phyloP scores from a whole-genome alignment of 2,888 invertebrate genomes.

The Phyllotreta cruciferae region DNA sequence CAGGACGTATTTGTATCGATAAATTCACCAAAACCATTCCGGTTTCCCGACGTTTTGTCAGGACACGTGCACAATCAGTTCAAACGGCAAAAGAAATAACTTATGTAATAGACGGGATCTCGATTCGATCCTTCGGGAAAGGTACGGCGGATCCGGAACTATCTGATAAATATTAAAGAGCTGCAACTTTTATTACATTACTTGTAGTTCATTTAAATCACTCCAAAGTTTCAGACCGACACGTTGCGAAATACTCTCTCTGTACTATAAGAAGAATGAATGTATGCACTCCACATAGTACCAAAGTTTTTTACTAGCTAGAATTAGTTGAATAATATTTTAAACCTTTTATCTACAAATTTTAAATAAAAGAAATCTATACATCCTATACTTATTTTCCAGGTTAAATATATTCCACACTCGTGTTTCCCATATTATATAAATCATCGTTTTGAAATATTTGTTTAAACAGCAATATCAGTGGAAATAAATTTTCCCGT shows the following conservation, averaged over 20 bases:
- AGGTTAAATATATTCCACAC: constrained; percentile 1
- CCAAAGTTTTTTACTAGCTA: no score
- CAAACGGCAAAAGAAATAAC: constrained; percentile 13
- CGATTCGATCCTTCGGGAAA: constrained; percentile 8
- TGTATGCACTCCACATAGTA: not conserved
- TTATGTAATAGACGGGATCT: constrained; percentile 9
- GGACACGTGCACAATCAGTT: constrained; percentile 13
- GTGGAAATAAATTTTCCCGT: constrained; percentile 26
- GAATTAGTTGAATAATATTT: no score
- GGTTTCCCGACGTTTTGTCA: constrained; percentile 10
- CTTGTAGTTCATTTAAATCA: constrained; percentile 16
- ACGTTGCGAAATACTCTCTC: not conserved
- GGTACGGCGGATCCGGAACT: constrained; percentile 13
- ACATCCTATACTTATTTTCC: not conserved
- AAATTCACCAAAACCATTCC: no score
- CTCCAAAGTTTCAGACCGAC: not conserved
- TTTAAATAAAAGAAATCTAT: no score
- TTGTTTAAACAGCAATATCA: constrained; percentile 27
- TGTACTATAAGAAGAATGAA: not conserved
- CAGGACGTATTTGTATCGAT: no score
- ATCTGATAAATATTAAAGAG: constrained; percentile 14
- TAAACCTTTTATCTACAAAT: no score
- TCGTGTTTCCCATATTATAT: constrained; percentile 14
- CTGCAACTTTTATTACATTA: constrained; percentile 16
- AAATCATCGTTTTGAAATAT: constrained; percentile 26